A percentile compares a stretch with the other conserved stretches of the same genome.
Evolutionary conservation across 2,797 vertebrate species (phyloP).

Genomic region (Tapirus indicus): DNA sequence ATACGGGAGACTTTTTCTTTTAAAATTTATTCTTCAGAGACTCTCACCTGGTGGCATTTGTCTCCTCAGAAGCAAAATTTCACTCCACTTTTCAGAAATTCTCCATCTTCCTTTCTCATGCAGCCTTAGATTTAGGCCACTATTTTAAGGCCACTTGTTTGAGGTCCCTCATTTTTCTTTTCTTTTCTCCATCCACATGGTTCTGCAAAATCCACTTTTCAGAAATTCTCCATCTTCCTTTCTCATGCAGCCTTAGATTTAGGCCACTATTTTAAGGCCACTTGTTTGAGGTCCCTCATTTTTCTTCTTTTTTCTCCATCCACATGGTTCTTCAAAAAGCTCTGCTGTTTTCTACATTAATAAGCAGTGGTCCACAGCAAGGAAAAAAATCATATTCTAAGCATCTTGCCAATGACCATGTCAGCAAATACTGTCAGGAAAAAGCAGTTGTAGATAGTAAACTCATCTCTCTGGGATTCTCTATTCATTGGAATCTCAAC

Average conservation of each 20-base stretch:
- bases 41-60: neutral
- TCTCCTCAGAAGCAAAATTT: neutral
- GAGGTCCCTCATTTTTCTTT: neutral
- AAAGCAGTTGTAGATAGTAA: neutral
- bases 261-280: neutral
- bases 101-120: neutral
- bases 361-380: neutral
- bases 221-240: neutral
- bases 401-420: neutral
- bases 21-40: neutral
- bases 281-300: neutral
- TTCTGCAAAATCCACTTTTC: neutral
- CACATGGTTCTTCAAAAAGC: neutral
- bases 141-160: neutral
- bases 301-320: neutral
- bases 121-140: neutral
- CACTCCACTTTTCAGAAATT: no score
- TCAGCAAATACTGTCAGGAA: neutral
- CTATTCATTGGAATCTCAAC: neutral
- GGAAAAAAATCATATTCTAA: neutral
- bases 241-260: neutral
- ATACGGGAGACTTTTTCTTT: neutral
- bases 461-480: no score
- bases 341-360: neutral
- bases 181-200: neutral